Evolutionary conservation across 2,113 vertebrate species (phyloP).

Genomic region (Equus quagga): DNA sequence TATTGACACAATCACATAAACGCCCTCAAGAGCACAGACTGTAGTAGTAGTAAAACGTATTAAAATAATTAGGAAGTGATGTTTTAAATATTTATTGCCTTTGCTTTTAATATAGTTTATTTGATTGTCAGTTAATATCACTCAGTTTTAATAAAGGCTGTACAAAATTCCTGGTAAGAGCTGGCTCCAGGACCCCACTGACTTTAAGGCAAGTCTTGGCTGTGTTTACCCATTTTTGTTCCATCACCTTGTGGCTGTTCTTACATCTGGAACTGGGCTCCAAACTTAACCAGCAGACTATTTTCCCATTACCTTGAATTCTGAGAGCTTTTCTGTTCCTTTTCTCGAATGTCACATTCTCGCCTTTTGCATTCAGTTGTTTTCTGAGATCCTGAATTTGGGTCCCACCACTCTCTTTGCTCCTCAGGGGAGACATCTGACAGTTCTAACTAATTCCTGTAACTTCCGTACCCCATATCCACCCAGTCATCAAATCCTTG

Average conservation of each 20-base stretch:
- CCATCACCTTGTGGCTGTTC: not conserved
- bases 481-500: not conserved
- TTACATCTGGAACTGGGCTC: not conserved
- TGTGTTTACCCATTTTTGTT: not conserved
- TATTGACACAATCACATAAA: not conserved
- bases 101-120: slow-evolving; percentile 18
- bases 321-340: not conserved
- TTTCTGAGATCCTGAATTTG: not conserved
- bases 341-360: not conserved
- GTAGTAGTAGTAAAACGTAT: not conserved
- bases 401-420: not conserved
- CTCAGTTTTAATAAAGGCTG: not conserved
- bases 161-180: not conserved
- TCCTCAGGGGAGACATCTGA: not conserved
- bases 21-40: not conserved
- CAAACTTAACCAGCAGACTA: not conserved
- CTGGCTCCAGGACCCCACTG: not conserved
- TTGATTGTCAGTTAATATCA: not conserved
- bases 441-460: not conserved
- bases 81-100: slow-evolving; percentile 6
- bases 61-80: not conserved
- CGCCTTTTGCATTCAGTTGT: not conserved
- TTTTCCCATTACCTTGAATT: not conserved
- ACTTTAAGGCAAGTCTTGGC: not conserved
- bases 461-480: not conserved